A percentile compares a stretch with the other conserved stretches of the same genome.
Conservation (phyloP, 2,797 vertebrate genomes). For the Hoplostethus mediterraneus region DNA sequence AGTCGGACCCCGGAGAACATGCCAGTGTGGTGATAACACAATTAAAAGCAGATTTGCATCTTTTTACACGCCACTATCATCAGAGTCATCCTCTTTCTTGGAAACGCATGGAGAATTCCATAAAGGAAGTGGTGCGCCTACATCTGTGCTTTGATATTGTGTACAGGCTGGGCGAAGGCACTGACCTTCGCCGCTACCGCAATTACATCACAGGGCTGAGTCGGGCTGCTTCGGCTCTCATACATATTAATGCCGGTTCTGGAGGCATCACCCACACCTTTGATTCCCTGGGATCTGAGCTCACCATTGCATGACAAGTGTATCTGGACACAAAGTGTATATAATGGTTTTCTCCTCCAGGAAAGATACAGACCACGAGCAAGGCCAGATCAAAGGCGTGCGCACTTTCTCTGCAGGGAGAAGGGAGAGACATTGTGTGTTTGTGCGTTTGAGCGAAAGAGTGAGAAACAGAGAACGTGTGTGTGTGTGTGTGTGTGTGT, state of each 20-base stretch:
- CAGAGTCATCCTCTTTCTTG: slow-evolving; percentile 41
- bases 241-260: slow-evolving; percentile 81
- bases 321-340: slow-evolving; percentile 75
- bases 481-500: slow-evolving; percentile 35
- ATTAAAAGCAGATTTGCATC: slow-evolving; percentile 66
- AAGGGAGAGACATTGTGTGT: slow-evolving; percentile 49
- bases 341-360: slow-evolving; percentile 78
- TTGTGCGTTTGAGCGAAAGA: slow-evolving; percentile 25
- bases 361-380: slow-evolving; percentile 63
- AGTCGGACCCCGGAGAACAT: slow-evolving; percentile 51
- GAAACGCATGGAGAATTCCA: slow-evolving; percentile 58
- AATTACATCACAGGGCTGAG: slow-evolving; percentile 83
- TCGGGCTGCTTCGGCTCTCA: slow-evolving; percentile 66
- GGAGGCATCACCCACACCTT: slow-evolving; percentile 79
- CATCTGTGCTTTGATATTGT: slow-evolving; percentile 67
- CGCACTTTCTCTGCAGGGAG: slow-evolving; percentile 53
- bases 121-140: slow-evolving; percentile 59
- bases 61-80: slow-evolving; percentile 46
- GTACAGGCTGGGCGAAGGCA: slow-evolving; percentile 53
- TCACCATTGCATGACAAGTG: slow-evolving; percentile 77
- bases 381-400: slow-evolving; percentile 76
- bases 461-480: slow-evolving; percentile 18
- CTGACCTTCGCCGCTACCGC: slow-evolving; percentile 75
- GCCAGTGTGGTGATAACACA: slow-evolving; percentile 50
- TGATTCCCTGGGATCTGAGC: slow-evolving; percentile 81